These are phyloP conservation scores for Harpegnathos saltator DNA, from an alignment of 1,140 invertebrate species.

Conservation along the genomic window DNA sequence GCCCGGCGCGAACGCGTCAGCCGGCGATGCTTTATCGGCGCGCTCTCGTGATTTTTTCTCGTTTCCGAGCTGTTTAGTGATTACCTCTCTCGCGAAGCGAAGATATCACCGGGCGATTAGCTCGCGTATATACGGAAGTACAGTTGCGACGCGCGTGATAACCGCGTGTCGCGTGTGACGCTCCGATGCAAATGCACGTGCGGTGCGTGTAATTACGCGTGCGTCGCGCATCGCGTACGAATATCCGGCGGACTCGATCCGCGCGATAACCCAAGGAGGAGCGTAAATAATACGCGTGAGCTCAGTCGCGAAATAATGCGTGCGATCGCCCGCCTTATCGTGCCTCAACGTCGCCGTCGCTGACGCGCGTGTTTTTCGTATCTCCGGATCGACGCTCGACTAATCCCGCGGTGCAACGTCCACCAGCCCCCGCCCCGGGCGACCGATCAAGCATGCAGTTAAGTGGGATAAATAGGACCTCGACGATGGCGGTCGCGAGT, in stretches of 20 bases:
- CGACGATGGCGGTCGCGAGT: not conserved
- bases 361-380: conserved; percentile 24
- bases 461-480: not conserved
- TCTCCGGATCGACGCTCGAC: not conserved
- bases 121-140: too few relatives aligned
- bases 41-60: too few relatives aligned
- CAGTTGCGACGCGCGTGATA: too few relatives aligned
- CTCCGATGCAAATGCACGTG: too few relatives aligned
- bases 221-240: too few relatives aligned
- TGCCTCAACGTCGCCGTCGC: conserved; percentile 3
- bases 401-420: conserved; percentile 3
- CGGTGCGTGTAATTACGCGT: too few relatives aligned
- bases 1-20: too few relatives aligned
- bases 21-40: too few relatives aligned
- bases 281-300: not conserved
- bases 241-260: not conserved
- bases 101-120: too few relatives aligned
- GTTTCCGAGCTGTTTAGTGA: too few relatives aligned
- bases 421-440: not conserved
- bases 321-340: conserved; percentile 5
- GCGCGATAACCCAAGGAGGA: not conserved
- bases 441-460: conserved; percentile 35
- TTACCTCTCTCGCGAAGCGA: too few relatives aligned
- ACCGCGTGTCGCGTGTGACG: too few relatives aligned
- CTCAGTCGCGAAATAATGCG: conserved; percentile 27